Conservation (phyloP, 23 tunicate genomes). For the Corella eumyota region DNA sequence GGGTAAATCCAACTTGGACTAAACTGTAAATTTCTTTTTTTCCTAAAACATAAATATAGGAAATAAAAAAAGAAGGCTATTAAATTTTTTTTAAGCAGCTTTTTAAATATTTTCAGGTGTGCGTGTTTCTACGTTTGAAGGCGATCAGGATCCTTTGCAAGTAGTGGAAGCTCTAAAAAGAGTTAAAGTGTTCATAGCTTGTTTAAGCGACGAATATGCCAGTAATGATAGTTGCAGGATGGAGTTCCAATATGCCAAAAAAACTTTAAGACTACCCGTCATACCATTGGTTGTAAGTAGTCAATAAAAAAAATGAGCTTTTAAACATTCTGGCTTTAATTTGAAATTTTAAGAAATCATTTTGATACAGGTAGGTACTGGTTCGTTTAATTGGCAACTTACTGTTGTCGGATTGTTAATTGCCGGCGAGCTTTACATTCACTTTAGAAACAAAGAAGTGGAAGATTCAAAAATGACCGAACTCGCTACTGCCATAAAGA, state of each 20-base stretch:
- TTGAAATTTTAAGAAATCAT: no score
- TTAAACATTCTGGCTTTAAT: no score
- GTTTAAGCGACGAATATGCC: constrained; percentile 92
- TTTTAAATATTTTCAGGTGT: constrained; percentile 21
- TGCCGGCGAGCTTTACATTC: constrained; percentile 94
- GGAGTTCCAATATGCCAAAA: constrained; percentile 96
- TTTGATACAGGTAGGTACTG: constrained; percentile 59
- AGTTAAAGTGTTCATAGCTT: constrained; percentile 74
- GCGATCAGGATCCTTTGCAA: constrained; percentile 27
- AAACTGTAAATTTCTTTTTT: not conserved
- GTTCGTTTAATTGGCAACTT: constrained; percentile 92
- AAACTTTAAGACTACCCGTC: constrained; percentile 64
- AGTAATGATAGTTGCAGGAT: constrained; percentile 77
- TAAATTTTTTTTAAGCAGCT: not conserved
- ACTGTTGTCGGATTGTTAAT: constrained; percentile 90
- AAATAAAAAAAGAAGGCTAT: not conserved
- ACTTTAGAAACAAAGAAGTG: constrained; percentile 75
- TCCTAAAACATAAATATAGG: not conserved
- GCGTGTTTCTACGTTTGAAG: constrained; percentile 29
- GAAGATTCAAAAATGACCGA: constrained; percentile 72
- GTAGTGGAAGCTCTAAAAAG: constrained; percentile 43
- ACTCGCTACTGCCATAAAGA: constrained; percentile 40
- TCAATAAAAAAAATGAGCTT: not conserved
- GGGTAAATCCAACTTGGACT: no score
- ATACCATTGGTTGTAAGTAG: constrained; percentile 76